Base-by-base conservation (phyloP, 2,113 vertebrate genomes). In the Delphinapterus leucas region DNA sequence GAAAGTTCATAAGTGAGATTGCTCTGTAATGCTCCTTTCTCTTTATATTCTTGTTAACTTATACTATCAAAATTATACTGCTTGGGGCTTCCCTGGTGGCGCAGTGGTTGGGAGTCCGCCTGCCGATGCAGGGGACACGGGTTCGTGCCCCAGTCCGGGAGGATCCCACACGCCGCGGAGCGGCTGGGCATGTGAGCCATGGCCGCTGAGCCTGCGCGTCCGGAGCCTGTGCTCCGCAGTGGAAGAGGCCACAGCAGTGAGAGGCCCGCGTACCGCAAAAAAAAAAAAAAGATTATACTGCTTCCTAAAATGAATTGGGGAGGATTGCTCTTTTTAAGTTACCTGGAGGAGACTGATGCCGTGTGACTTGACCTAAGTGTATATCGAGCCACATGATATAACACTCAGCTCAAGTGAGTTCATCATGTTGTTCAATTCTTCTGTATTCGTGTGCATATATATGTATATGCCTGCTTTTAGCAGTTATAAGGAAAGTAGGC, bases 211-310 rank as follows among this genome's bases (percentile, higher is more conserved):
- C 44, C 44, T 47, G 44, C 44, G 10, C 7, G 10, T 47, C 47
- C 47, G 0, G 11, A 47, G 47, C 47, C 47, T 49, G 47, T 13
- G 47, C 12, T 49, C 47, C 47, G 12, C 47, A 0, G 0, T 1
- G 12, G 47, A 3, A 49, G 47, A 49, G 47, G 47, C 47, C 47
- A 49, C 47, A 49, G 1, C 47, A 49, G 47, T 13, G 47, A 49
- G 47, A 49, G 47, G 12, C 12, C 47, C 12, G 12, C 12, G 3
- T 49, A 49, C 47, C 0, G 12, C 11, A 49, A 49, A 49, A 49
- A 49, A 47, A 49, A 13, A 13, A 49, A 49, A 47, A 12, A 87
- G 61, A 67, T 25, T 68, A 60, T 41, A 8, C 17, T 49, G 20
- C 6, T 44, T 44, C 31, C 73, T 53, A 38, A 82, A 71, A 17